Evolutionary conservation across 2,888 invertebrate species (phyloP).

Genomic region (Agrenia bidenticulata): DNA sequence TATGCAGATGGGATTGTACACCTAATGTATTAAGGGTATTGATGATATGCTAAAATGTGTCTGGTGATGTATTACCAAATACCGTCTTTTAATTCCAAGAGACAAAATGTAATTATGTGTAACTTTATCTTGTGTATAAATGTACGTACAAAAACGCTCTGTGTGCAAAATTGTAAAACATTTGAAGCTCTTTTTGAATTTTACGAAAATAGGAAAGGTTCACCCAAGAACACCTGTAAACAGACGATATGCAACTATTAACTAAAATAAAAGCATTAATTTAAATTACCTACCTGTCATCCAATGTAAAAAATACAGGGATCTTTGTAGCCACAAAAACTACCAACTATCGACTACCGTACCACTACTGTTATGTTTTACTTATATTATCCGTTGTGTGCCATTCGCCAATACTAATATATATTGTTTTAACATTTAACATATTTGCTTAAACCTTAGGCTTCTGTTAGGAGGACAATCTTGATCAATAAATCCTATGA

Average conservation of each 20-base stretch:
- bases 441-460: conserved; percentile 1
- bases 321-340: no score
- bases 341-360: no score
- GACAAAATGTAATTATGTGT: neutral
- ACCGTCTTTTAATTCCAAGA: neutral
- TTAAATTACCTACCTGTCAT: no score
- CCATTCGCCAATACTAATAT: conserved; percentile 24
- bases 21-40: no score
- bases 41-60: neutral
- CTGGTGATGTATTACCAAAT: conserved; percentile 9
- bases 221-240: no score
- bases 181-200: no score
- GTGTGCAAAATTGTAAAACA: no score
- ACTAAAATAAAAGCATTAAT: no score
- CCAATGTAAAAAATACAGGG: no score
- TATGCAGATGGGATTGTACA: no score
- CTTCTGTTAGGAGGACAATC: conserved; percentile 27
- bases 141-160: neutral
- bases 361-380: conserved; percentile 19
- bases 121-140: conserved; percentile 8
- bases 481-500: conserved; percentile 17
- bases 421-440: neutral
- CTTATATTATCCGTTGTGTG: conserved; percentile 28
- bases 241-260: no score
- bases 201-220: no score